Evolutionary conservation across 2,888 invertebrate genomes (phyloP), one percentile per base, ranked within the genome.

Genomic region (Drosophila austrosaltans): DNA sequence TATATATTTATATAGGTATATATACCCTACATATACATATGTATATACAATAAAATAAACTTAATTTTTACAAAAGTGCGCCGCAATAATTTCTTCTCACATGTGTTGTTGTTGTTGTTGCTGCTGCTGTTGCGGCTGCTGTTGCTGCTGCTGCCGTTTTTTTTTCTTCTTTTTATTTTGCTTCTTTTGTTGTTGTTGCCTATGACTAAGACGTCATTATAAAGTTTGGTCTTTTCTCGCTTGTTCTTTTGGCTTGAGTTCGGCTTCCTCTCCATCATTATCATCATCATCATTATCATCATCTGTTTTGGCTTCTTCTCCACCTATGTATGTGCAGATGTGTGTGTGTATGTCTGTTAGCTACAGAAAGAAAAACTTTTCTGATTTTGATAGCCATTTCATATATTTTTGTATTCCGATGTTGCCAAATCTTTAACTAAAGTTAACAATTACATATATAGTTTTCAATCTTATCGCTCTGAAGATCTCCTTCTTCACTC

Each of bases 81-180:
- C 57, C 57, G 57, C 57, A 57, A 57, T 57, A 57, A 57, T 57
- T 57, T 57, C 57, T 57, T 57, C 57, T 57, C 36, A 57, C 57
- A 39, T 57, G 57, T 57, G 57, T 10, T 10, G n/a, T 6, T 54
- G 53, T 25, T 44, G 44, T 8, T n/a, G 44, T 5, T 3, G 53
- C 53, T 25, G 53, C 25, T 53, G 25, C 12, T 25, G 25, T 1
- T 53, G 48, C 2, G 5, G 48, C 10, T 20, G 25, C 8, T 53
- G 53, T 2, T 56, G 56, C 10, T 20, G n/a, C 28, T 53, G 48
- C 48, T 48, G 53, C 25, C 8, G 53, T 12, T 36, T 8, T 36
- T 36, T 36, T 36, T 36, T 4, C 3, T 25, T 2, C 6, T 8
- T 36, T 36, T 36, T 36, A 6, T 36, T 36, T 39, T 39, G 12